phyloP scores from a whole-genome alignment of 2,888 invertebrate species.

The Taphrorychus bicolor region DNA sequence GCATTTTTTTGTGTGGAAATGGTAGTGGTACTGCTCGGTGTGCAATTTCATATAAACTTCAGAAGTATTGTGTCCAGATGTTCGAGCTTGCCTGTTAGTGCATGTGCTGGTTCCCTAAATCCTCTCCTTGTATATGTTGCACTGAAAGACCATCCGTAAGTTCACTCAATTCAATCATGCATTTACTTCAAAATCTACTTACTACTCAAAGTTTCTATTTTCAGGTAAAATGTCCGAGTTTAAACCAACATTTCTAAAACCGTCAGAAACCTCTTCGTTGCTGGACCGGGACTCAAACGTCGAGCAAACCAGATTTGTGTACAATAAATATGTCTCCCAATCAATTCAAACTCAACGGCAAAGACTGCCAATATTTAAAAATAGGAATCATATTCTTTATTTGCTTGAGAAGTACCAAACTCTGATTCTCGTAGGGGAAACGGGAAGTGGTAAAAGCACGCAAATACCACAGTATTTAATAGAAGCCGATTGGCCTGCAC shows the following conservation, averaged over 20 bases:
- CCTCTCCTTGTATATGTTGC: too few relatives aligned
- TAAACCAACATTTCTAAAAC: conserved; percentile 58
- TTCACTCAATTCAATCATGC: too few relatives aligned
- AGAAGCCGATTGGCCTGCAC: conserved; percentile 86
- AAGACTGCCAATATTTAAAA: conserved; percentile 85
- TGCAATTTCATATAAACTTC: too few relatives aligned
- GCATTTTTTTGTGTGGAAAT: too few relatives aligned
- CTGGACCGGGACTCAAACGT: conserved; percentile 54
- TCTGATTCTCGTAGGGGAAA: conserved; percentile 89
- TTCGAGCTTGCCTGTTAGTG: too few relatives aligned
- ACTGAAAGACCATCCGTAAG: too few relatives aligned
- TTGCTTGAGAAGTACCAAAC: conserved; percentile 90
- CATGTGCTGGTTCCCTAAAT: too few relatives aligned
- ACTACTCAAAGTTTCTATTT: too few relatives aligned
- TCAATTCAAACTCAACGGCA: conserved; percentile 86
- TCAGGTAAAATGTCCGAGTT: conserved; percentile 54
- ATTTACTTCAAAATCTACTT: too few relatives aligned
- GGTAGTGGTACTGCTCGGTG: too few relatives aligned
- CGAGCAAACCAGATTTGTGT: conserved; percentile 68
- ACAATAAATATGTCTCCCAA: conserved; percentile 80
- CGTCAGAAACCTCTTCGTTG: conserved; percentile 55
- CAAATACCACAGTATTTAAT: conserved; percentile 92
- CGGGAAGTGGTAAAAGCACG: conserved; percentile 96
- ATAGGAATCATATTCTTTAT: conserved; percentile 87
- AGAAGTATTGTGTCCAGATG: too few relatives aligned